Percentiles rank a stretch among this genome's conserved stretches.
Conservation (phyloP, 2,888 invertebrate genomes). For the Parthenolecanium corni region DNA sequence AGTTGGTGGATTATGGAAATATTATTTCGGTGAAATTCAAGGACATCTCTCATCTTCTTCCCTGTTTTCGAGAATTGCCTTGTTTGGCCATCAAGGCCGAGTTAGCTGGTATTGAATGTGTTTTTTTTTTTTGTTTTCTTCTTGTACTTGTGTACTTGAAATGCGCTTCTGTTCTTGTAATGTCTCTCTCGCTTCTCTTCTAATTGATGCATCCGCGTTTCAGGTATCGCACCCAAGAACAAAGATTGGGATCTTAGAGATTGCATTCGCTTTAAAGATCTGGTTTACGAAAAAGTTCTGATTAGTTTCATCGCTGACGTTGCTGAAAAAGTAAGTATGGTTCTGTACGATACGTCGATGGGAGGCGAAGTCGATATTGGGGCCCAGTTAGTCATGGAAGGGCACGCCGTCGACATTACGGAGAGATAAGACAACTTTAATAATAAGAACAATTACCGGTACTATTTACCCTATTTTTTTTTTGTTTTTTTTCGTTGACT, state of each 20-base stretch:
- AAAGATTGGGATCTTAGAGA: slow-evolving; percentile 1
- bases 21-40: not conserved
- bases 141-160: not conserved
- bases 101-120: slow-evolving; percentile 4
- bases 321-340: not conserved
- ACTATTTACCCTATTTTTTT: not conserved
- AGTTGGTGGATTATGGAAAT: slow-evolving; percentile 3
- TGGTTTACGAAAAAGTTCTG: slow-evolving; percentile 1
- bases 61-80: slow-evolving; percentile 3
- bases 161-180: not conserved
- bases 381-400: not conserved
- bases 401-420: slow-evolving; percentile 3
- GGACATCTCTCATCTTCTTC: not conserved
- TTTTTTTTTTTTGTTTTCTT: no score
- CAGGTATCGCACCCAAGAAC: slow-evolving; percentile 2
- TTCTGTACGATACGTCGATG: not conserved
- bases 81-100: slow-evolving; percentile 9
- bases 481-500: not conserved
- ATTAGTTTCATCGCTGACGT: not conserved
- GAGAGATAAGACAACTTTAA: not conserved
- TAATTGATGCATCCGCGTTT: no score
- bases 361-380: not conserved
- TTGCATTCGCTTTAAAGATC: slow-evolving; percentile 1
- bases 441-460: not conserved
- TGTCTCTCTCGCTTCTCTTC: not conserved